These are phyloP conservation scores for Meloidogyne chitwoodi DNA, from an alignment of 1,140 invertebrate genomes.

Conservation along the genomic window DNA sequence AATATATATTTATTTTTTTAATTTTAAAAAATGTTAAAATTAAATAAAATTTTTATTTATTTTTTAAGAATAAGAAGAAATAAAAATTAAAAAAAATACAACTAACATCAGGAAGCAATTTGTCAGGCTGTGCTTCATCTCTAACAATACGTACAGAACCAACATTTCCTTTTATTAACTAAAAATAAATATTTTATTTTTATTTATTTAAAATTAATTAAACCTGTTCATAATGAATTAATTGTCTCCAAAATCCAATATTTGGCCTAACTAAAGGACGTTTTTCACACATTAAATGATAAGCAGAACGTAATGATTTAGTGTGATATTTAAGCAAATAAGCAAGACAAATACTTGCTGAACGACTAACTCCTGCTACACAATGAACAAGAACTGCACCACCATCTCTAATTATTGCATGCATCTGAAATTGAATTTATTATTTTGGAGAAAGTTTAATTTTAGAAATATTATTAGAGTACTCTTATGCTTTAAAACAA, in stretches of 20 bases:
- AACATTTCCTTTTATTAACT: slow-evolving; percentile 50
- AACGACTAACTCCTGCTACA: slow-evolving; percentile 79
- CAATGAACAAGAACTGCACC: slow-evolving; percentile 78
- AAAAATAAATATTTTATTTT: slow-evolving; percentile 17
- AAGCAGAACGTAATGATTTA: slow-evolving; percentile 70
- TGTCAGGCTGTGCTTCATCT: slow-evolving; percentile 54
- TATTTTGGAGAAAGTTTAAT: too few relatives aligned
- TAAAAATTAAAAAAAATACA: background rate
- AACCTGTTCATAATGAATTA: slow-evolving; percentile 72
- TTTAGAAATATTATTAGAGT: too few relatives aligned
- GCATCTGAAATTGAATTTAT: slow-evolving; percentile 37
- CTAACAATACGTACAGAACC: slow-evolving; percentile 52
- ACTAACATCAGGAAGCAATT: slow-evolving; percentile 44
- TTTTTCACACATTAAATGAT: slow-evolving; percentile 57
- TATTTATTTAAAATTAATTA: too few relatives aligned
- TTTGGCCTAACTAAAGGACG: slow-evolving; percentile 80
- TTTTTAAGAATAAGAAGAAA: background rate
- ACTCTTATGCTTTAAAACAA: too few relatives aligned
- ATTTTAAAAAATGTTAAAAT: too few relatives aligned
- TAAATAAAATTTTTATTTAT: background rate
- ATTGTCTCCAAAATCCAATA: slow-evolving; percentile 80
- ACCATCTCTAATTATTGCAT: slow-evolving; percentile 60
- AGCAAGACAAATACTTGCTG: slow-evolving; percentile 77
- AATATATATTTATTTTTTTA: background rate
- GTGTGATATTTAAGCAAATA: slow-evolving; percentile 79